Base-by-base conservation (phyloP, 2,797 vertebrate genomes). In the Allobates femoralis region DNA sequence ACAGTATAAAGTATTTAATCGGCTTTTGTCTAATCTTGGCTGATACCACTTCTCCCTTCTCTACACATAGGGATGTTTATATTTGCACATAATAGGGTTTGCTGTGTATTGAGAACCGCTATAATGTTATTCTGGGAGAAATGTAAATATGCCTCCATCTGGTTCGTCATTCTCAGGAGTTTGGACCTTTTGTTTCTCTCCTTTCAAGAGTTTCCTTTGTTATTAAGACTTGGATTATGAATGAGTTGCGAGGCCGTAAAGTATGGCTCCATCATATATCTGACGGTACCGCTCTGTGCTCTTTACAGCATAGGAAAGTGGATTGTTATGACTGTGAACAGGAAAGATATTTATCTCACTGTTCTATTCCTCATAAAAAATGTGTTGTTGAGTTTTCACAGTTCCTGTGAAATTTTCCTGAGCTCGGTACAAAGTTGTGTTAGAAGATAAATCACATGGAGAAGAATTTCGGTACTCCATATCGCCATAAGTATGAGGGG, bases 1-100 rank as follows among this genome's bases (percentile, higher is more conserved):
- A 75, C 82, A 67, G 86, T 84, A 76, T 55, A 88, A 81, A 81
- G 67, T 77, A 85, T 85, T 88, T 81, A 88, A 81, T 88, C 78
- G 85, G 78, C 87, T 66, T 88, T 81, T 85, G 87, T 88, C 56
- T 81, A 87, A 88, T 85, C 78, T 88, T 81, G 71, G 67, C 82
- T 81, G 55, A 81, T 79, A 23, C 46, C 32, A 67, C 30, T 56
- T 73, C 56, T 73, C 37, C 76, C 28, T 14, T 41, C 58, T 69
- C 66, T 71, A 56, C 51, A 77, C 78, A 76, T 80, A 73, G 75
- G 66, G 56, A 80, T 81, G 77, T 85, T 81, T 85, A 75, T 81
- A 84, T 88, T 82, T 77, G 71, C 34, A 23, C 60, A 77, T 88
- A 81, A 64, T 85, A 14, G 67, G 32, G 69, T 76, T 81, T 55